Conservation (phyloP, 2,797 vertebrate genomes). For the Xiphorhynchus erythropygius region DNA sequence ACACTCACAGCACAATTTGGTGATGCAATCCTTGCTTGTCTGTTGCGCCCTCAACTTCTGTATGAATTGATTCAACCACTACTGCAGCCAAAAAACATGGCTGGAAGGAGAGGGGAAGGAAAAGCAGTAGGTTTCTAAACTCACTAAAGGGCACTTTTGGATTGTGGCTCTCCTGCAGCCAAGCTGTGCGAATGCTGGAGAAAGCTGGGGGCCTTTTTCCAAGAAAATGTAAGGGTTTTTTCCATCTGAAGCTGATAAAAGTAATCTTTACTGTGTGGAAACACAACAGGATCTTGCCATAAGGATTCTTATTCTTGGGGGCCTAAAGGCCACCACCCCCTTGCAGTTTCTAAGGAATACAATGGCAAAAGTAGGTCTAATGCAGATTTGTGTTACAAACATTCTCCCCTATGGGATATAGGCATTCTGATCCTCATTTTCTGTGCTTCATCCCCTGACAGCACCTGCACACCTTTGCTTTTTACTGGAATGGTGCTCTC, state of each 20-base stretch:
- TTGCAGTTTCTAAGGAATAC: background rate
- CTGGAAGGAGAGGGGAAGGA: background rate
- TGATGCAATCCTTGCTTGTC: background rate
- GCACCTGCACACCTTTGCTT: background rate
- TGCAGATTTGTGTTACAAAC: background rate
- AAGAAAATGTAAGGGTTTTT: background rate
- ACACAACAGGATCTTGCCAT: background rate
- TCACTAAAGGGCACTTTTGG: background rate
- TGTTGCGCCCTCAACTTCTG: background rate
- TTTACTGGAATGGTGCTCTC: background rate
- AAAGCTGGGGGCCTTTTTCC: background rate
- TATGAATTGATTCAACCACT: background rate
- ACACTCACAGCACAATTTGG: background rate
- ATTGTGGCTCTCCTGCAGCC: background rate
- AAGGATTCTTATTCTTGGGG: background rate
- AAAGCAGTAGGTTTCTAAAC: background rate
- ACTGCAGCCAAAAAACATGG: background rate
- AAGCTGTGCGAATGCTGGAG: background rate
- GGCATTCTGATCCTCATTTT: background rate
- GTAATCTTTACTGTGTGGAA: background rate
- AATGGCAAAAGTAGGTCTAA: background rate
- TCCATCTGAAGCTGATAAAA: background rate
- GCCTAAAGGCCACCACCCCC: background rate
- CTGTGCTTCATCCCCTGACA: background rate
- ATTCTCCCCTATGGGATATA: fast-evolving